Base-by-base conservation (phyloP, 2,113 vertebrate genomes). In the Cygnus atratus region DNA sequence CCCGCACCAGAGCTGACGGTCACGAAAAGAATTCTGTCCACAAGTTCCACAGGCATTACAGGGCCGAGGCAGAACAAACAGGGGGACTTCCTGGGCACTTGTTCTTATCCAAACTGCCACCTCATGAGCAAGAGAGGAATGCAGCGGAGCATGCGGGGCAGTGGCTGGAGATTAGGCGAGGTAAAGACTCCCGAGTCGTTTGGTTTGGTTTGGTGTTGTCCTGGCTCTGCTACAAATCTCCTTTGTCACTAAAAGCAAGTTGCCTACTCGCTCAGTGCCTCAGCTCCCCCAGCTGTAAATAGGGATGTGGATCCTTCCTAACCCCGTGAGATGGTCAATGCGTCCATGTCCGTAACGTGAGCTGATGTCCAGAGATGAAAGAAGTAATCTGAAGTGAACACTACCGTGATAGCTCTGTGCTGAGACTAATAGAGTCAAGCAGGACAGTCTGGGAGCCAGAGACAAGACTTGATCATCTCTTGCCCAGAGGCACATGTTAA, bases 81-180 rank as follows among this genome's bases (percentile, higher is more conserved):
- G 59, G 55, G 63, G 3, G 6, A 65, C 81, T 95, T 96, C 95
- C 92, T 89, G 88, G 86, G 81, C 58, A 88, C 93, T 96, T 25
- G 62, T 77, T 96, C 91, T 89, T 62, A 79, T 90, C 95, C 87
- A 89, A 91, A 84, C 83, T 87, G 87, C 91, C 90, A 88, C 82
- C 75, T 92, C 95, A 80, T 2, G 43, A 95, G 95, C 93, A 95
- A 93, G 80, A 67, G 72, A 95, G 84, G 92, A 96, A 87, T 43
- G 92, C 85, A 84, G 75, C 75, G 37, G 68, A 92, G 72, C 71
- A 1, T 68, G 68, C 1, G 10, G 75, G 68, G 84, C 71, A 71
- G 71, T 65, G 83, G 77, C 70, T 89, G 59, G 54, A 75, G 59
- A 87, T 85, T 43, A 94, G 37, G 74, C 72, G 33, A 88, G 52